phyloP scores from a whole-genome alignment of 2,797 vertebrate species.

The Sitta carolinensis region DNA sequence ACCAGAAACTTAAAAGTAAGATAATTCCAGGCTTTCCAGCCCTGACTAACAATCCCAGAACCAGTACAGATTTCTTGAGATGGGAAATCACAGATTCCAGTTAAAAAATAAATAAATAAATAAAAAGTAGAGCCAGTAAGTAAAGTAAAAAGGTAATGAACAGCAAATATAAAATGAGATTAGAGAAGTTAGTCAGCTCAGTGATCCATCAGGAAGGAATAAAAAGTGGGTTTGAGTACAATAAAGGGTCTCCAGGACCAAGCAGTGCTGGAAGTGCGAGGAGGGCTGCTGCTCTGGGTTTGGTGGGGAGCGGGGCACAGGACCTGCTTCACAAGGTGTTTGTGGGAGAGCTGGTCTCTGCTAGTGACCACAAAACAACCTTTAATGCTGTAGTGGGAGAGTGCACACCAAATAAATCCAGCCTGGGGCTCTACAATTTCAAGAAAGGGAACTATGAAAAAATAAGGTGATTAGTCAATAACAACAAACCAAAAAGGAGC shows the following conservation, averaged over 20 bases:
- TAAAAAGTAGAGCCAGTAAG: background rate
- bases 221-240: background rate
- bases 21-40: background rate
- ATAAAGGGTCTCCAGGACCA: background rate
- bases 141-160: background rate
- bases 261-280: background rate
- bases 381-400: conserved; percentile 62
- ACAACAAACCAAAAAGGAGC: conserved; percentile 68
- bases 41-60: background rate
- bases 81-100: background rate
- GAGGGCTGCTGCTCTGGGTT: background rate
- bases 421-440: conserved; percentile 64
- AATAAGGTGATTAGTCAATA: conserved; percentile 71
- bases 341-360: conserved; percentile 51
- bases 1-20: background rate
- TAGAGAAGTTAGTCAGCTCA: background rate
- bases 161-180: background rate
- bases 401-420: conserved; percentile 73
- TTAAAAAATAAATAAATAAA: background rate
- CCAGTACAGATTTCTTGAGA: background rate
- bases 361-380: conserved; percentile 54
- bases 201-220: background rate
- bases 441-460: conserved; percentile 71
- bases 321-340: conserved; percentile 63
- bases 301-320: background rate